Evolutionary conservation across 2,113 vertebrate species (phyloP).

Genomic region (Sorex araneus): DNA sequence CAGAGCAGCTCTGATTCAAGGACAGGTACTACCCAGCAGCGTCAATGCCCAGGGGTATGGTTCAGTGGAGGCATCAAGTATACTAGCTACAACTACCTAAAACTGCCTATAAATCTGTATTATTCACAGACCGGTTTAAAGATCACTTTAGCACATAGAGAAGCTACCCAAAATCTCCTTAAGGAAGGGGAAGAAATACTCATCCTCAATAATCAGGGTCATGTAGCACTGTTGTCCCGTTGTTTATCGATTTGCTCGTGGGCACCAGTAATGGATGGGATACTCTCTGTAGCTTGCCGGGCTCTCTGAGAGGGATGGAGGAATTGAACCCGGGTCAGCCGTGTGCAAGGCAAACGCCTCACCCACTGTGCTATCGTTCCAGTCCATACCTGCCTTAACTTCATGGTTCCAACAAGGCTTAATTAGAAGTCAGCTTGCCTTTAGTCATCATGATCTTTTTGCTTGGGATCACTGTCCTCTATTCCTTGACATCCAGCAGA

Average conservation of each 20-base stretch:
- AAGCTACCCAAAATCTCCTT: neutral
- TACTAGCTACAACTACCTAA: neutral
- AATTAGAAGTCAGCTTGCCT: neutral
- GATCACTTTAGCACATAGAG: neutral
- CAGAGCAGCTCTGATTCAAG: neutral
- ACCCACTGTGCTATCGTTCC: too few species aligned
- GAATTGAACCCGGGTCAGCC: too few species aligned
- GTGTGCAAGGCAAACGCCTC: too few species aligned
- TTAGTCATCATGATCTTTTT: slow-evolving; percentile 5
- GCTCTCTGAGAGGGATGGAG: too few species aligned
- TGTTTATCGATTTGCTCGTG: too few species aligned
- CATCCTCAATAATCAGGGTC: neutral
- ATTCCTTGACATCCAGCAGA: neutral
- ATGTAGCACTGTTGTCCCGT: too few species aligned
- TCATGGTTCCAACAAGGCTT: neutral
- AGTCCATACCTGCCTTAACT: neutral
- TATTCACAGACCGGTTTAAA: neutral
- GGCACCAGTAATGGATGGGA: too few species aligned
- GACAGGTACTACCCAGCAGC: neutral
- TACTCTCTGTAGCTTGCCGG: too few species aligned
- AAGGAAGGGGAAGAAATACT: neutral
- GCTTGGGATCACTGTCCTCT: neutral
- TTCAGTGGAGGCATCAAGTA: neutral
- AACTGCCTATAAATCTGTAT: neutral
- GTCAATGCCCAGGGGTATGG: neutral